Conservation (phyloP, 2,888 invertebrate species). For the Fragum sueziense region DNA sequence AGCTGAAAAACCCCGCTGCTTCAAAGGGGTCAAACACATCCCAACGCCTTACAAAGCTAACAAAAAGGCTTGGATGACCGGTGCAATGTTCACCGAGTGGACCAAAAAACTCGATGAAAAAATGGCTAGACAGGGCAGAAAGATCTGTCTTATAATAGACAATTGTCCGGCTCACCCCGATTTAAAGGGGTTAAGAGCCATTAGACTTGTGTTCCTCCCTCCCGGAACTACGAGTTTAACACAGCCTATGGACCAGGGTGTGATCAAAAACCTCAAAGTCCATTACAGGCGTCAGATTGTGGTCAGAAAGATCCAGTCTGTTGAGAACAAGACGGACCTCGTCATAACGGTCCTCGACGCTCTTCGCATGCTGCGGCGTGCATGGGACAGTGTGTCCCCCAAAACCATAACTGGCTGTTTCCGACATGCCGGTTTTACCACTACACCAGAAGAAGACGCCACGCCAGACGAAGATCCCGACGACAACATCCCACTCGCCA, state of each 20-base stretch:
- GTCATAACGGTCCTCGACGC: conserved; percentile 42
- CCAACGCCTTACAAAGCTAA: conserved; percentile 3
- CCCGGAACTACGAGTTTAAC: conserved; percentile 61
- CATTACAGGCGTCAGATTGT: conserved; percentile 49
- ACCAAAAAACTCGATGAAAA: conserved; percentile 49
- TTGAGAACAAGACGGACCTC: conserved; percentile 26
- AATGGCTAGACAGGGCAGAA: conserved; percentile 26
- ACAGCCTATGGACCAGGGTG: conserved; percentile 68
- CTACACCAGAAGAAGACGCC: too few relatives aligned
- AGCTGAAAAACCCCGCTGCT: conserved; percentile 10
- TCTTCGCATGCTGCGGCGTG: conserved; percentile 34
- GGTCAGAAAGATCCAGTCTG: conserved; percentile 8
- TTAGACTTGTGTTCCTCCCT: conserved; percentile 62
- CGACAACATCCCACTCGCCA: too few relatives aligned
- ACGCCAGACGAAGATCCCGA: too few relatives aligned
- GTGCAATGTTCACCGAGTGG: conserved; percentile 60
- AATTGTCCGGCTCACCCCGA: conserved; percentile 63
- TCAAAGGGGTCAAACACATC: background rate
- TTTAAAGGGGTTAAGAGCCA: conserved; percentile 37
- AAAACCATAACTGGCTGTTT: conserved; percentile 28
- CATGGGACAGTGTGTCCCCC: conserved; percentile 44
- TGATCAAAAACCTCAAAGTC: conserved; percentile 61
- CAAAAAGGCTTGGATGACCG: conserved; percentile 42
- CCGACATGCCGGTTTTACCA: conserved; percentile 24
- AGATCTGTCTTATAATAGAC: conserved; percentile 59